Evolutionary conservation across 2,797 vertebrate genomes (phyloP), one percentile per base, ranked within the genome.

Genomic region (Enteromius trimaculatus): DNA sequence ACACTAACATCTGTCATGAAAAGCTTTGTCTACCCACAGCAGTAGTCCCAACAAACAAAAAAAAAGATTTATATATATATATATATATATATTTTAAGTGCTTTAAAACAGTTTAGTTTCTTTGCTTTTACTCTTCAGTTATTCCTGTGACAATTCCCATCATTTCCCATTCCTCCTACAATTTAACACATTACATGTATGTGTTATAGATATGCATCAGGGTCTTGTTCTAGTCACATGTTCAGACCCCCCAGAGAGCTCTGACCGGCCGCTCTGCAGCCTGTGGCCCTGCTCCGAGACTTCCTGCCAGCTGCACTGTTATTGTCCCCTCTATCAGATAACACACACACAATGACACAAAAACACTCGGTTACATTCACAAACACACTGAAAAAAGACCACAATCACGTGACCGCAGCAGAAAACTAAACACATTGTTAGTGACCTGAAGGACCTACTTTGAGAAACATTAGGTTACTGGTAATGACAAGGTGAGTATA

Each of bases 251-350:
- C 75, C 44, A 49, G 80, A 72, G 69, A 69, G 69, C 47, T 79
- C 58, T 72, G 34, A 84, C 47, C 70, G 81, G 76, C 82, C 34
- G 55, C 42, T 68, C 17, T 9, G 76, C 70, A 84, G 76, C 49
- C 11, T 29, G 26, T 42, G 26, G 55, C 68, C 65, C 64, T 6
- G 51, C 79, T 85, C 53, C 5, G 17, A 82, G 19, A 71, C 84
- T 84, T 88, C 87, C 88, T 88, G 84, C 74, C 87, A 89, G 85
- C 88, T 89, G 85, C 80, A 80, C 55, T 60, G n/a, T 78, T 74
- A 87, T 89, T 88, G 87, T 89, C 80, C 77, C 74, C 58, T 82
- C 10, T 44, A 87, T 86, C 84, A 87, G 84, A 87, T 87, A 84
- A 80, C 68, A 68, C 66, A 66, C 42, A 49, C 42, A 84, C 62